Conservation (phyloP, 92 coral and sea anemone species). For the Epizoanthus scotinus region DNA sequence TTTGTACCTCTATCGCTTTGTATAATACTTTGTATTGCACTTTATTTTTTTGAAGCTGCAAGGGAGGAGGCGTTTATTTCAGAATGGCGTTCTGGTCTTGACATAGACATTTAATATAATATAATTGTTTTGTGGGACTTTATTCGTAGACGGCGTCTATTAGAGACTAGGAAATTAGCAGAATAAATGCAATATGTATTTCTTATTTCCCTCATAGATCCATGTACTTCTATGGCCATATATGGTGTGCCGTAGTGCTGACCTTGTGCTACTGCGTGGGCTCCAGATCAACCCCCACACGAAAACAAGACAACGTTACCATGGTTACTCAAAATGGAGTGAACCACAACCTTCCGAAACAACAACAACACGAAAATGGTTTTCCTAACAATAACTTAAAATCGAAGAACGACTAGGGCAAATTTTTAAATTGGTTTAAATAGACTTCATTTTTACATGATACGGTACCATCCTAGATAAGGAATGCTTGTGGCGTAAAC, state of each 20-base stretch:
- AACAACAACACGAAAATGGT: conserved; percentile 9
- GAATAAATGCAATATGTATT: neutral
- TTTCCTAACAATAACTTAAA: conserved; percentile 16
- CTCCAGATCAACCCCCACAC: neutral
- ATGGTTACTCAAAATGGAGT: conserved; percentile 32
- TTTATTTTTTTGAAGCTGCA: too few relatives aligned
- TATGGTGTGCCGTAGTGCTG: conserved; percentile 13
- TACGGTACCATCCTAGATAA: too few relatives aligned
- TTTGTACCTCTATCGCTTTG: too few relatives aligned
- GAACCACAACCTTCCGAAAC: conserved; percentile 12
- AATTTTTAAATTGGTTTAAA: neutral
- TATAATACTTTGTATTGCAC: too few relatives aligned
- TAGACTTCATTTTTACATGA: too few relatives aligned
- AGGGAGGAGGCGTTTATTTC: too few relatives aligned
- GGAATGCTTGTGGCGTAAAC: too few relatives aligned
- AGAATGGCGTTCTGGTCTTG: too few relatives aligned
- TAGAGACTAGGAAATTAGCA: too few relatives aligned
- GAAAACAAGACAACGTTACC: conserved; percentile 21
- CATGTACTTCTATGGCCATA: conserved; percentile 39
- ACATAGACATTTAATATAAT: too few relatives aligned
- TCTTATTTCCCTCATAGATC: conserved; percentile 6
- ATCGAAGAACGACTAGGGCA: conserved; percentile 8
- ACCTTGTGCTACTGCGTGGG: neutral
- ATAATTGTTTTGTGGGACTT: too few relatives aligned
- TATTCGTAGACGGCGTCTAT: too few relatives aligned